A percentile compares a stretch with the other conserved stretches of the same genome.
phyloP scores from a whole-genome alignment of 2,797 vertebrate genomes.

The Cuculus canorus region DNA sequence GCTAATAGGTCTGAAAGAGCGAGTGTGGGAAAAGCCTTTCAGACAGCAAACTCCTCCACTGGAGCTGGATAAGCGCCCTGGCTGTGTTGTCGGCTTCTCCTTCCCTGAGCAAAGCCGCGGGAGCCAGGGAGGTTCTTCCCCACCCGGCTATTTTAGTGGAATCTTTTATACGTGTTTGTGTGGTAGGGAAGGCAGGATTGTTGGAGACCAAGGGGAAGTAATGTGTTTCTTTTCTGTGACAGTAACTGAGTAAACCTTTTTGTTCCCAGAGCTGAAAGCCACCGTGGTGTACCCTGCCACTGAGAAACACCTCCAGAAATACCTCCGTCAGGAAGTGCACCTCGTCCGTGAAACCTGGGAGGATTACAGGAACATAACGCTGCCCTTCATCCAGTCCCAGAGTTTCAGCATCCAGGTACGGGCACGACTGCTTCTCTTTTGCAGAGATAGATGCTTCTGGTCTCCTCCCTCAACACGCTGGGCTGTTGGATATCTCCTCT shows the following conservation, averaged over 20 bases:
- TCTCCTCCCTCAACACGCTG: neutral
- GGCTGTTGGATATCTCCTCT: neutral
- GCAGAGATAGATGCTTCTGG: rapidly evolving
- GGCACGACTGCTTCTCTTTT: neutral
- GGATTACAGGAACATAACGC: constrained; percentile 85
- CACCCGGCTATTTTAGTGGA: neutral
- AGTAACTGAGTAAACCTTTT: neutral
- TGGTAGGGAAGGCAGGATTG: neutral
- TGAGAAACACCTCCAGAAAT: constrained; percentile 92
- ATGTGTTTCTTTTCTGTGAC: rapidly evolving
- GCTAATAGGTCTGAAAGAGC: neutral
- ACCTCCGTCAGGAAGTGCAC: constrained; percentile 84
- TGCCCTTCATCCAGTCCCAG: constrained; percentile 87
- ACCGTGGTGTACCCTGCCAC: constrained; percentile 93
- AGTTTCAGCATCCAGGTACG: constrained; percentile 90
- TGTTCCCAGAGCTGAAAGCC: constrained; percentile 87
- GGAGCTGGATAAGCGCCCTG: neutral
- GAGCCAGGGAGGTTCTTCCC: neutral
- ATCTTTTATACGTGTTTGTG: neutral
- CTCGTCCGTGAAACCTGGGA: constrained; percentile 86
- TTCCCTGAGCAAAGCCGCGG: neutral
- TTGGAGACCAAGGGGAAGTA: neutral
- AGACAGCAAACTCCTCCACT: neutral
- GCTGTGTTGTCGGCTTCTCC: neutral
- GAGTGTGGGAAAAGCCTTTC: neutral